These are phyloP conservation scores for Drosophila guanche DNA, from an alignment of 1,140 invertebrate genomes.

Conservation along the genomic window DNA sequence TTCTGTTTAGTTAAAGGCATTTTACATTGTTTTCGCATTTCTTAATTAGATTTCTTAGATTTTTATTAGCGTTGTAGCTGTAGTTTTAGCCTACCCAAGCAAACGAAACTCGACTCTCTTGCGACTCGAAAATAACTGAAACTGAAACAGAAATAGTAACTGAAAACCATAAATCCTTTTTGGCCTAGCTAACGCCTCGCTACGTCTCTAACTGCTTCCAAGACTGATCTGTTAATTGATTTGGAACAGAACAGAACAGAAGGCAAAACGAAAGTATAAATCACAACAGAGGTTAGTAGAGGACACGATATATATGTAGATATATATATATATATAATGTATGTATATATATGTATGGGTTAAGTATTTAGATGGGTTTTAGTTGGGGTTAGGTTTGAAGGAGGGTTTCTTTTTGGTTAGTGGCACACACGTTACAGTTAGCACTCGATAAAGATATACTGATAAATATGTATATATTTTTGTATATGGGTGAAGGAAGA, in stretches of 20 bases:
- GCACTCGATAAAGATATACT: constrained; percentile 69
- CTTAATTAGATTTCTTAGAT: constrained; percentile 30
- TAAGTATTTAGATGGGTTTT: constrained; percentile 6
- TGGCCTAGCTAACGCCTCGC: constrained; percentile 43
- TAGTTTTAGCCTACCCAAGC: constrained; percentile 73
- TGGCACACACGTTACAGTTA: constrained; percentile 77
- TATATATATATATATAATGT: constrained; percentile 56
- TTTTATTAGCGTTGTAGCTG: constrained; percentile 45
- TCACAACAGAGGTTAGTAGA: constrained; percentile 76
- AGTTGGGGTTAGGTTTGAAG: constrained; percentile 29
- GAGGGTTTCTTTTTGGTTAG: constrained; percentile 55
- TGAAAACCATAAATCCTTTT: constrained; percentile 30
- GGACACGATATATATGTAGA: constrained; percentile 67
- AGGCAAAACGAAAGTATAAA: constrained; percentile 57
- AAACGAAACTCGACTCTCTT: constrained; percentile 66
- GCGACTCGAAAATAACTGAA: constrained; percentile 50
- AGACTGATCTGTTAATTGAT: constrained; percentile 40
- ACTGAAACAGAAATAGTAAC: constrained; percentile 30
- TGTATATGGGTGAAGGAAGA: constrained; percentile 30
- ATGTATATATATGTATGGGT: constrained; percentile 33
- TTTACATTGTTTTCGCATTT: constrained; percentile 20
- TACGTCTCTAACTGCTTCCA: constrained; percentile 46
- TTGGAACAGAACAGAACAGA: constrained; percentile 17
- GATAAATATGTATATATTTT: constrained; percentile 43
- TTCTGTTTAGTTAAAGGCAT: constrained; percentile 46